Evolutionary conservation across 2,113 vertebrate genomes (phyloP).

Genomic region (Probosciger aterrimus): DNA sequence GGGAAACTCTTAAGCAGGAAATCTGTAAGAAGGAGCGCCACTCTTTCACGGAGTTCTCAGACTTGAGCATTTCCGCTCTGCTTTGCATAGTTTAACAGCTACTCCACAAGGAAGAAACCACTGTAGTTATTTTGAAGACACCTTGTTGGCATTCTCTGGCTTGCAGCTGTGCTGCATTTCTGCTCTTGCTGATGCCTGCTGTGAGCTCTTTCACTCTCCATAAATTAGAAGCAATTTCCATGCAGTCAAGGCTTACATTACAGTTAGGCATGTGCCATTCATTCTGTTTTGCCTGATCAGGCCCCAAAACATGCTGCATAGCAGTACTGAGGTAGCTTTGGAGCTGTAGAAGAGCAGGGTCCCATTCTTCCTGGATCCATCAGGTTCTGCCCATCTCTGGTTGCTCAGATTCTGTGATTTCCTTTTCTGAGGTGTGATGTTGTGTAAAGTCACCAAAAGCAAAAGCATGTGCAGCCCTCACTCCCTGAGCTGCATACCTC

Average conservation of each 20-base stretch:
- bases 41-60: not conserved
- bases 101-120: not conserved
- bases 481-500: not conserved
- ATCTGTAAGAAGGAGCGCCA: rapidly evolving
- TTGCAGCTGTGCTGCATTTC: not conserved
- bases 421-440: not conserved
- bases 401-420: not conserved
- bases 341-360: not conserved
- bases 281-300: not conserved
- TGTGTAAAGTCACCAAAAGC: not conserved
- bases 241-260: not conserved
- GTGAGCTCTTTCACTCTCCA: not conserved
- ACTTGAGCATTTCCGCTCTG: not conserved
- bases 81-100: not conserved
- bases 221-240: constrained; percentile 17
- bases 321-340: not conserved
- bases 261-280: not conserved
- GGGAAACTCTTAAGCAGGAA: not conserved
- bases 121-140: not conserved
- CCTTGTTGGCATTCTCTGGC: not conserved
- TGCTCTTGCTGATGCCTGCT: not conserved
- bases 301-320: not conserved
- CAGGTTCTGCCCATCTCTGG: not conserved
- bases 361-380: not conserved
- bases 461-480: not conserved